phyloP scores from a whole-genome alignment of 2,797 vertebrate genomes.

The Buphagus erythrorhynchus region DNA sequence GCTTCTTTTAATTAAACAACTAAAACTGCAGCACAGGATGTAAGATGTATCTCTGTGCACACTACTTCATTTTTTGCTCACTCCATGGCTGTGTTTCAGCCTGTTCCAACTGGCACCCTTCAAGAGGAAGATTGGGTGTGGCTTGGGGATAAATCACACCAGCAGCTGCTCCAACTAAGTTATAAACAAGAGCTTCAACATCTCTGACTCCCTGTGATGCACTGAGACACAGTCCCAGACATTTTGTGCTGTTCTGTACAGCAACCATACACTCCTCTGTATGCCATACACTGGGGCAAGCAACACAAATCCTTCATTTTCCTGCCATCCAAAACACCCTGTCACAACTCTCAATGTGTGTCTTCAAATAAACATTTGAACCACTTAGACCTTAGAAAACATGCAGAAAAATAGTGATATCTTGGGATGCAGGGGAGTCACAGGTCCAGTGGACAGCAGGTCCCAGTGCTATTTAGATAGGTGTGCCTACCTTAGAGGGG shows the following conservation, averaged over 20 bases:
- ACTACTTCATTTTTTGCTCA: background rate
- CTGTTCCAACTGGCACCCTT: background rate
- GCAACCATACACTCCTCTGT: background rate
- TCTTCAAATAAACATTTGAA: background rate
- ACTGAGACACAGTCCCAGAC: background rate
- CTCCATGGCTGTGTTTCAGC: background rate
- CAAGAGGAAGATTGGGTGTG: background rate
- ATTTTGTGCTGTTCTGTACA: background rate
- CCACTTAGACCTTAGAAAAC: background rate
- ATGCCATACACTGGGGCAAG: accelerated
- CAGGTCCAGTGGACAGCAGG: background rate
- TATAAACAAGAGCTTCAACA: background rate
- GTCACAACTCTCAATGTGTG: accelerated
- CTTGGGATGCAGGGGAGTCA: background rate
- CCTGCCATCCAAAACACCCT: background rate
- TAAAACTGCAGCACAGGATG: background rate
- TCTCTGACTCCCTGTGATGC: background rate
- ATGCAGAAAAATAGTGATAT: background rate
- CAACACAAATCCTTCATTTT: background rate
- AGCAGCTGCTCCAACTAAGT: background rate
- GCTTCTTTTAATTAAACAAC: background rate
- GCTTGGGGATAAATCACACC: background rate
- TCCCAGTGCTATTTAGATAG: background rate
- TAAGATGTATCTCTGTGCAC: background rate
- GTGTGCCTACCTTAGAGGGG: background rate